Evolutionary conservation across 2,113 vertebrate genomes (phyloP).

Genomic region (Typhlomys cinereus): DNA sequence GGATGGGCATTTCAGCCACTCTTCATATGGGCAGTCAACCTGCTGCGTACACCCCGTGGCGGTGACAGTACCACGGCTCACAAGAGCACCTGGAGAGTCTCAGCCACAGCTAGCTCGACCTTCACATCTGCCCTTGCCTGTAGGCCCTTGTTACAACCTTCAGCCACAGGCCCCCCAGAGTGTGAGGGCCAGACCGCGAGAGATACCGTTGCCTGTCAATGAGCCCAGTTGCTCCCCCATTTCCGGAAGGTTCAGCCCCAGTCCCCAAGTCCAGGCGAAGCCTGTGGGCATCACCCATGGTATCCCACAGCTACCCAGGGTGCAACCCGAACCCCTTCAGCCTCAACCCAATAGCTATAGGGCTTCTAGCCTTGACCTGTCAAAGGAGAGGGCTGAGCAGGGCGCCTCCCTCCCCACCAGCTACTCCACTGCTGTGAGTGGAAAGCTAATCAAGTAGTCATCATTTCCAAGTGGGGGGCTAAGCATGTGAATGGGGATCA

Average conservation of each 20-base stretch:
- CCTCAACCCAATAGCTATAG: constrained; percentile 72
- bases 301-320: constrained; percentile 76
- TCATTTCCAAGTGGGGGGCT: not conserved
- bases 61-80: constrained; percentile 64
- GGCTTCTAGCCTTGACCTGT: constrained; percentile 72
- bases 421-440: constrained; percentile 67
- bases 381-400: constrained; percentile 77
- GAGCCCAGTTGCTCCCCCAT: constrained; percentile 71
- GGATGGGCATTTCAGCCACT: constrained; percentile 47
- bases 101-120: constrained; percentile 80
- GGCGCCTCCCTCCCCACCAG: constrained; percentile 59
- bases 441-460: constrained; percentile 75
- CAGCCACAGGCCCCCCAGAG: constrained; percentile 76
- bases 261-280: constrained; percentile 79
- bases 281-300: constrained; percentile 84
- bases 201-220: constrained; percentile 77
- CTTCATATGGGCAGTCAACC: constrained; percentile 34
- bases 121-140: constrained; percentile 82
- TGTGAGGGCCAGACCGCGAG: constrained; percentile 61
- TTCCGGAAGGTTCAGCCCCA: constrained; percentile 76
- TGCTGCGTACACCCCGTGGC: constrained; percentile 60
- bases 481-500: constrained; percentile 41
- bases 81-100: constrained; percentile 65
- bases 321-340: constrained; percentile 43
- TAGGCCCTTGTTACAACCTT: constrained; percentile 78